Conservation (phyloP, 2,888 invertebrate species). For the Tenthredo notha region DNA sequence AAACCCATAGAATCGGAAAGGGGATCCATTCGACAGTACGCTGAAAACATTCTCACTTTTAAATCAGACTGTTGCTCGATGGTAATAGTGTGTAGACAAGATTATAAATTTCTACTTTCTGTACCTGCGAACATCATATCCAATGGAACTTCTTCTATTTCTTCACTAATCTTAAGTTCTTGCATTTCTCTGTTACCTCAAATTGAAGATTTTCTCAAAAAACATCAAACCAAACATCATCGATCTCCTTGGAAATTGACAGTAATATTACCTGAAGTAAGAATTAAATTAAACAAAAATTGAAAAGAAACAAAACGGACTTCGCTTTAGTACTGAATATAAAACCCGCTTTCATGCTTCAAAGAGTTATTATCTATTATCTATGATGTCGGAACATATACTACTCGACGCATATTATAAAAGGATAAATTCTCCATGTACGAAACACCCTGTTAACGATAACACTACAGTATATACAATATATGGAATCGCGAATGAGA, state of each 20-base stretch:
- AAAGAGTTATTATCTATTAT: background rate
- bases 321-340: background rate
- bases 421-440: slow-evolving; percentile 1
- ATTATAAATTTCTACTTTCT: background rate
- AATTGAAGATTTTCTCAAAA: background rate
- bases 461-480: background rate
- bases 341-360: background rate
- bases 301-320: background rate
- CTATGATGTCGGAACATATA: slow-evolving; percentile 40
- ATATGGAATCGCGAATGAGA: background rate
- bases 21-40: slow-evolving; percentile 69
- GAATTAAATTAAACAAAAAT: slow-evolving; percentile 24
- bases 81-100: background rate
- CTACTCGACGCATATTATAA: slow-evolving; percentile 26
- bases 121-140: slow-evolving; percentile 67
- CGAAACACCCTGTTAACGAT: background rate
- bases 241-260: background rate
- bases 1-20: slow-evolving; percentile 61
- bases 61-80: slow-evolving; percentile 23
- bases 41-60: slow-evolving; percentile 59
- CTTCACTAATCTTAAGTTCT: slow-evolving; percentile 29
- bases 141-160: slow-evolving; percentile 61
- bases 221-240: background rate
- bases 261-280: slow-evolving; percentile 16
- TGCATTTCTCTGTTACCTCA: background rate